Conservation (phyloP, 2,113 vertebrate genomes). For the Hippopotamus amphibius region DNA sequence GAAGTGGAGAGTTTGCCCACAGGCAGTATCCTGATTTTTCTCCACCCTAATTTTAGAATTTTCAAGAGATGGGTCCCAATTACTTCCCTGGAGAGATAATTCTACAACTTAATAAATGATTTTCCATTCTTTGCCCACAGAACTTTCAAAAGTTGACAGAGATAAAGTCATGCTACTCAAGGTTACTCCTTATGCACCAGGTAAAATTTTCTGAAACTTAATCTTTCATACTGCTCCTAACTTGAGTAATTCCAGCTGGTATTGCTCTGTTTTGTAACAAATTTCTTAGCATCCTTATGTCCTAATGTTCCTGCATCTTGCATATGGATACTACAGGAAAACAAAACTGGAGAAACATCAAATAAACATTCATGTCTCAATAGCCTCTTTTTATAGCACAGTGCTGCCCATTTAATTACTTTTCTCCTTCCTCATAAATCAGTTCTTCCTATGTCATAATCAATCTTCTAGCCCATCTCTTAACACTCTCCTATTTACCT, state of each 20-base stretch:
- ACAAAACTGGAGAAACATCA: background rate
- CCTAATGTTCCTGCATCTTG: background rate
- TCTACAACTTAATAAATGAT: background rate
- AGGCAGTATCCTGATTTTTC: background rate
- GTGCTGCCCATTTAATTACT: slow-evolving; percentile 65
- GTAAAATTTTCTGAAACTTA: slow-evolving; percentile 44
- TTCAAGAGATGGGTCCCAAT: background rate
- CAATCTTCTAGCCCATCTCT: slow-evolving; percentile 42
- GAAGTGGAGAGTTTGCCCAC: background rate
- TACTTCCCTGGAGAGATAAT: slow-evolving; percentile 17
- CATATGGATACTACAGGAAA: background rate
- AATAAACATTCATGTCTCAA: slow-evolving; percentile 10
- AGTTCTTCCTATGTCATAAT: slow-evolving; percentile 56
- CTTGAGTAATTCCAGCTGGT: slow-evolving; percentile 6
- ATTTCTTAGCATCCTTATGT: background rate
- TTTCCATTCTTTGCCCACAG: background rate
- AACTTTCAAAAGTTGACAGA: slow-evolving; percentile 8
- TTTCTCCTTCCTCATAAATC: slow-evolving; percentile 65
- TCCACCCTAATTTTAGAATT: slow-evolving; percentile 1
- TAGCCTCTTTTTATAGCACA: slow-evolving; percentile 46
- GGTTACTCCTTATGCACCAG: background rate
- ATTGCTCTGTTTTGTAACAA: background rate
- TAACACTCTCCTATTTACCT: background rate
- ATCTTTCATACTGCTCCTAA: slow-evolving; percentile 37
- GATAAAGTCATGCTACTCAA: background rate